These are phyloP conservation scores for Muschampia plurimacula DNA, from an alignment of 2,888 invertebrate species.

Conservation along the genomic window DNA sequence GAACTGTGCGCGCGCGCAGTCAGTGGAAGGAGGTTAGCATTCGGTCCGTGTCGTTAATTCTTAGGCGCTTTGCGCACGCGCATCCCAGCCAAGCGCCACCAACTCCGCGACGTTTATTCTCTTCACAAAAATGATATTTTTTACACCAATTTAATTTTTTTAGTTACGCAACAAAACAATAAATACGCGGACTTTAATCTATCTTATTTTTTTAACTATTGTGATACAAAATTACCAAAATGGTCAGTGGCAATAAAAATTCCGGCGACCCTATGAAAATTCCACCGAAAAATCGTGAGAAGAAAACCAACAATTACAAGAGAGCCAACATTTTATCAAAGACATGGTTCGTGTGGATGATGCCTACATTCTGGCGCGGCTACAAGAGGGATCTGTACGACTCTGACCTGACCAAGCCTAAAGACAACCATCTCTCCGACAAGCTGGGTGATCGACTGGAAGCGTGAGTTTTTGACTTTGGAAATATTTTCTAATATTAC, in stretches of 20 bases:
- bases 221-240: constrained; percentile 56
- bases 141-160: constrained; percentile 54
- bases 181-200: constrained; percentile 48
- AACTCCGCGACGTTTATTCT: constrained; percentile 56
- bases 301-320: constrained; percentile 77
- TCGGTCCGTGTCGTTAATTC: constrained; percentile 65
- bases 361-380: constrained; percentile 86
- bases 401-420: constrained; percentile 89
- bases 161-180: constrained; percentile 48
- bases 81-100: constrained; percentile 57
- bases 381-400: constrained; percentile 87
- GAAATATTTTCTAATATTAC: neutral
- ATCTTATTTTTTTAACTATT: constrained; percentile 42
- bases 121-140: constrained; percentile 62
- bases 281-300: constrained; percentile 77
- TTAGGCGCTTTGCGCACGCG: constrained; percentile 69
- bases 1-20: constrained; percentile 72
- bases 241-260: constrained; percentile 82
- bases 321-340: constrained; percentile 75
- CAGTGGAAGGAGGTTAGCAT: constrained; percentile 73
- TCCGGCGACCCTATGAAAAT: constrained; percentile 73
- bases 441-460: constrained; percentile 87
- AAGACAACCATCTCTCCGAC: constrained; percentile 88
- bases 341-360: constrained; percentile 83
- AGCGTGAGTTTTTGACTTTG: constrained; percentile 70